Evolutionary conservation across 2,888 invertebrate species (phyloP).

Genomic region (Xanthorhoe spadicearia): DNA sequence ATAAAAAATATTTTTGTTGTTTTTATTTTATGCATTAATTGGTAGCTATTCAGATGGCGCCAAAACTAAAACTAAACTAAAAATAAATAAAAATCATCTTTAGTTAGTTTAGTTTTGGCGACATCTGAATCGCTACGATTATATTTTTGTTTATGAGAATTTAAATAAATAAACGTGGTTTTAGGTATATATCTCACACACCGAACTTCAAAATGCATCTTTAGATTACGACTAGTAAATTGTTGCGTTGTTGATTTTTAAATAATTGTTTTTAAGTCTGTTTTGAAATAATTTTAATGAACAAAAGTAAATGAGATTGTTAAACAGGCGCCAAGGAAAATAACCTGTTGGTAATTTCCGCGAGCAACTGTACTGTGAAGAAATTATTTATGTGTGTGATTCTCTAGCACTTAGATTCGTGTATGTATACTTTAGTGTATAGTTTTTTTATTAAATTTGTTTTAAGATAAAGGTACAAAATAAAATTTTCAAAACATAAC

Average conservation of each 20-base stretch:
- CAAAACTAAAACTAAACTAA: too few relatives aligned
- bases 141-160: background rate
- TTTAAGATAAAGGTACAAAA: constrained; percentile 39
- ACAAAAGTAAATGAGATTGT: constrained; percentile 75
- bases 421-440: constrained; percentile 70
- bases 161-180: constrained; percentile 4
- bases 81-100: too few relatives aligned
- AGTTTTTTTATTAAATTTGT: constrained; percentile 56
- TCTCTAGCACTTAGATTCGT: constrained; percentile 64
- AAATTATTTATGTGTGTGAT: constrained; percentile 84
- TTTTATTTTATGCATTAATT: background rate
- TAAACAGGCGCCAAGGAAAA: constrained; percentile 44
- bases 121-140: too few relatives aligned
- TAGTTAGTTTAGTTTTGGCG: too few relatives aligned
- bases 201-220: constrained; percentile 52
- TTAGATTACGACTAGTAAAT: constrained; percentile 55
- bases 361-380: constrained; percentile 61
- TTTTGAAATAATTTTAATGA: constrained; percentile 67
- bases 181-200: constrained; percentile 30
- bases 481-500: constrained; percentile 24
- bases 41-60: too few relatives aligned
- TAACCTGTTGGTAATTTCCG: constrained; percentile 9
- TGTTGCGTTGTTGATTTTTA: constrained; percentile 80
- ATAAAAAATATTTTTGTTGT: background rate
- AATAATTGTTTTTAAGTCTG: constrained; percentile 72